Evolutionary conservation across 2,797 vertebrate genomes (phyloP), one percentile per base, ranked within the genome.

Genomic region (Vireo griseus): DNA sequence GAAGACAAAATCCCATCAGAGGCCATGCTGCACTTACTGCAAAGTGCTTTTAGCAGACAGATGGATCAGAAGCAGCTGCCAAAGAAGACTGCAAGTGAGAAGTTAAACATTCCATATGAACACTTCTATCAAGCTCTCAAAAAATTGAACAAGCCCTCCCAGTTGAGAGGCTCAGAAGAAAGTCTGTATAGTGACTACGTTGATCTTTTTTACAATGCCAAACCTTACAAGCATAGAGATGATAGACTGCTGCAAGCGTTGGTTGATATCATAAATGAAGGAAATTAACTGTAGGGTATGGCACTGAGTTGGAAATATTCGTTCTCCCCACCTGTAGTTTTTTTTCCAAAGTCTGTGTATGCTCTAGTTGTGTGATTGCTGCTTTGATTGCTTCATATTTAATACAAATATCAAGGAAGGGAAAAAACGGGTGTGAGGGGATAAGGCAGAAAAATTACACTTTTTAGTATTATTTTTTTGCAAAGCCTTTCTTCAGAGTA

Each of bases 211-310:
- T 99, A 99, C 96, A 98, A 98, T 90, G 96, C 94, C 78, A 99
- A 98, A 97, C 98, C 98, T 3, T 99, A 99, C 96, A 98, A 98
- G 95, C 99, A 99, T 97, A 98, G 99, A 97, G 99, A 99, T 87
- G 99, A 99, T 94, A 98, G 98, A 93, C 98, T 99, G 97, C 97
- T 99, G 85, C 99, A 99, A 96, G 99, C 99, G 4, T 97, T 99
- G 85, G 98, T 99, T 63, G 97, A 99, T 94, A 99, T 99, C 95
- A 94, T 99, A 31, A 98, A 98, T 20, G 98, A 98, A 33, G 97
- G 98, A 50, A 97, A 98, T 90, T 99, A 98, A 85, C 55, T 20
- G 8, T 40, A 94, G 68, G 48, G 16, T 65, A 26, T 69, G 86
- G 73, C 52, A 50, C 79, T 81, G 83, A 96, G 92, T 95, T 97